Evolutionary conservation across 1,140 invertebrate genomes (phyloP).

Genomic region (Orussus abietinus): DNA sequence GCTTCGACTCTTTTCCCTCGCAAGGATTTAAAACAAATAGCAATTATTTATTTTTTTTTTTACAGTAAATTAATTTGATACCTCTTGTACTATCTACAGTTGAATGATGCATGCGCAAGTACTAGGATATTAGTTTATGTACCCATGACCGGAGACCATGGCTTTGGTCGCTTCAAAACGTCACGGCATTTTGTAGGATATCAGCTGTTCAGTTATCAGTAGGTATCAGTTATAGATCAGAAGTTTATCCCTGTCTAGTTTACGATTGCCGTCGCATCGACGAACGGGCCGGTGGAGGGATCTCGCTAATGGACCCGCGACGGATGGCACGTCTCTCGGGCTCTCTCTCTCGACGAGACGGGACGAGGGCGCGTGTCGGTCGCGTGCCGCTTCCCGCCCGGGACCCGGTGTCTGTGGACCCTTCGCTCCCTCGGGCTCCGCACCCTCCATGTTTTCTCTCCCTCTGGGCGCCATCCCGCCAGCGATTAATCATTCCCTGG

Average conservation of each 20-base stretch:
- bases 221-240: background rate
- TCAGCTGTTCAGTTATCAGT: slow-evolving; percentile 11
- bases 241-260: background rate
- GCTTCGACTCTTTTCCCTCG: too few species aligned
- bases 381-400: slow-evolving; percentile 40
- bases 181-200: slow-evolving; percentile 21
- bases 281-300: slow-evolving; percentile 15
- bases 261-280: slow-evolving; percentile 4
- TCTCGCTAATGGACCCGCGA: slow-evolving; percentile 21
- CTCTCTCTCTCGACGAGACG: slow-evolving; percentile 13
- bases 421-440: slow-evolving; percentile 4
- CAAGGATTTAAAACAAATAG: too few species aligned
- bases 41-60: too few species aligned
- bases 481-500: too few species aligned
- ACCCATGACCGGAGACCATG: too few species aligned
- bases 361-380: slow-evolving; percentile 40
- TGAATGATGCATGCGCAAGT: too few species aligned
- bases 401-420: slow-evolving; percentile 37
- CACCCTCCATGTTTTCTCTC: slow-evolving; percentile 3
- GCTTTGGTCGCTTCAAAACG: too few species aligned
- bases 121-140: too few species aligned
- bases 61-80: too few species aligned
- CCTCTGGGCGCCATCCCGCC: background rate
- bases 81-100: too few species aligned
- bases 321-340: too few species aligned